phyloP scores from a whole-genome alignment of 1,140 invertebrate species.

The Ylistrum balloti region DNA sequence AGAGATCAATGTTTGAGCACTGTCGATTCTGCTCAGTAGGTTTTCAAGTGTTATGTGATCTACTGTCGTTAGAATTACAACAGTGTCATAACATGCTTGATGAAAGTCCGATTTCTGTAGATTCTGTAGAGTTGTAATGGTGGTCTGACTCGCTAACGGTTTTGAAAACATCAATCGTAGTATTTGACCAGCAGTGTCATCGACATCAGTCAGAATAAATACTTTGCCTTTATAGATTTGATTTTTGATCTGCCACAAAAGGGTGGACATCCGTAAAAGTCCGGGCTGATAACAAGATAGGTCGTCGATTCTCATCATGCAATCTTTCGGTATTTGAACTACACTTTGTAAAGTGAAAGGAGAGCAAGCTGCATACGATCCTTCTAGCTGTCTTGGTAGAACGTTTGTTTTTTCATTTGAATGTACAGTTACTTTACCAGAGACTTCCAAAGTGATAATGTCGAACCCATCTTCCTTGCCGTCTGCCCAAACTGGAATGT shows the following conservation, averaged over 20 bases:
- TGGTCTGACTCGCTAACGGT: background rate
- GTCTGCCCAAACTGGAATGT: background rate
- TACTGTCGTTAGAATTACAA: constrained; percentile 38
- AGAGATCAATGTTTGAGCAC: background rate
- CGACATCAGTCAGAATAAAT: background rate
- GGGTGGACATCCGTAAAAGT: background rate
- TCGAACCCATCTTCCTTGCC: constrained; percentile 43
- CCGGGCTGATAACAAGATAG: constrained; percentile 28
- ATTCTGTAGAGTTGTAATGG: background rate
- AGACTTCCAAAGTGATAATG: constrained; percentile 44
- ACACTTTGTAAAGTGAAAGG: constrained; percentile 30
- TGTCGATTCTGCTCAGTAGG: background rate
- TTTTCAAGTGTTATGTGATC: background rate
- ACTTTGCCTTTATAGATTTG: background rate
- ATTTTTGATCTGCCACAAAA: constrained; percentile 36
- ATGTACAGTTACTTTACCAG: background rate
- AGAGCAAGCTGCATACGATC: constrained; percentile 44
- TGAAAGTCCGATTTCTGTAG: background rate
- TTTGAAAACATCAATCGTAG: background rate
- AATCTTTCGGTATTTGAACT: constrained; percentile 35
- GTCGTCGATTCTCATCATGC: background rate
- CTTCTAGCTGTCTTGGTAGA: background rate
- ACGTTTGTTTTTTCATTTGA: background rate
- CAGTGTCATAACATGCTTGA: background rate
- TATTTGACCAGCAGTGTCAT: background rate